Base-by-base conservation (phyloP, 2,888 invertebrate species). In the Caenorhabditis wallacei region DNA sequence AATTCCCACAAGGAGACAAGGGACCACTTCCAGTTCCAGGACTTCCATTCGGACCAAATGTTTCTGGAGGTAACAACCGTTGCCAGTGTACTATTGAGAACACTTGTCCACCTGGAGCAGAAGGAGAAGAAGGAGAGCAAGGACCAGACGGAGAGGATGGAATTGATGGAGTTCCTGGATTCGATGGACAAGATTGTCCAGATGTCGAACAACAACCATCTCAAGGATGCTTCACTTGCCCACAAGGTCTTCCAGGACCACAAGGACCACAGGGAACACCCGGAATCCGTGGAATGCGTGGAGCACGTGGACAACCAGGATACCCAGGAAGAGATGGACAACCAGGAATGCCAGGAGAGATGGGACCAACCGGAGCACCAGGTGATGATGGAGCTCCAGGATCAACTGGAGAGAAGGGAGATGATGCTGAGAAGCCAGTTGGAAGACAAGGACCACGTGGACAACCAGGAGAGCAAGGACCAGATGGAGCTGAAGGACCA, bases 261-360 rank as follows among this genome's bases (percentile, higher is more conserved):
- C 87, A 84, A 66, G 88, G 88, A 76, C 85, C 85, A 30, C 70
- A 80, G 30, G 84, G 84, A 66, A 24, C 63, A 7, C 80, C 84
- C 10, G 90, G 90, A 72, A 85, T 90, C 56, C 88, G 88, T 43
- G 90, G 90, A 81, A 88, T 88, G 89, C 87, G 89, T 40, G 89
- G 89, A 78, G 85, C 87, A 43, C 83, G 87, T 40, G 89, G 89
- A 48, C 84, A 85, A 37, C 71, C 87, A 3, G 89, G 89, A 11
- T 74, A 70, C 22, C 87, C 88, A 37, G 89, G 89, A 48, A 64
- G 88, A 51, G 90, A 90, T 64, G 90, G 84, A 5, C 80, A 84
- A 24, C 84, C 84, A 46, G 84, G 84, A 48, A 84, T 84, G 84
- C 84, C 84, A 13, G 84, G 87, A 84, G 87, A 87, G 69, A 87